Evolutionary conservation across 1,140 invertebrate species (phyloP), one percentile per base, ranked within the genome.

Genomic region (Drosophila arawakana): DNA sequence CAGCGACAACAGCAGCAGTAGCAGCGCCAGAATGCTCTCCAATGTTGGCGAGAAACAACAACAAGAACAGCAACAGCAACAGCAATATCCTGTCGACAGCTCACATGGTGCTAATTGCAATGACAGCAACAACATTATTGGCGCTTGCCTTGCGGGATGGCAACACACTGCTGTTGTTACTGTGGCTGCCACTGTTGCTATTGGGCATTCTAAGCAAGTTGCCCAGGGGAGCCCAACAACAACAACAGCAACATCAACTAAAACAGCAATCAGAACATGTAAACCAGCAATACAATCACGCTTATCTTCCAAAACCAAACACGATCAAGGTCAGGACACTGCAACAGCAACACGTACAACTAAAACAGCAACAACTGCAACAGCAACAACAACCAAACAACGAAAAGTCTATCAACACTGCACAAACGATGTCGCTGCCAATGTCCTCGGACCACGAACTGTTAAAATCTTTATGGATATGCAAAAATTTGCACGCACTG

Each of bases 401-500:
- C 77, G 78, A 81, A 85, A 73, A 61, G 39, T 63, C 66, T 57
- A 58, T 60, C 71, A 72, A 63, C 75, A 81, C 71, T 65, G 71
- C 71, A 73, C 70, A 57, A 67, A 34, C 41, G 35, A 70, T 46
- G 67, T 50, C 68, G 71, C 62, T 73, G 72, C 72, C 66, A 72
- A n/a, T 77, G 49, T 49, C 49, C 35, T 43, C 9, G 66, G 68
- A 57, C 15, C 73, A 60, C 68, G 76, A 46, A 70, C 81, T 70
- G 81, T 78, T 77, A 75, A 78, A 79, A 63, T 90, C 72, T 82
- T 86, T 62, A 73, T 67, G 71, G 91, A 92, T 81, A 62, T 92
- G 70, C 90, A 92, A 76, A 89, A 82, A 72, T 80, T 92, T 81
- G 76, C 89, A 80, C 86, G 86, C 63, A 85, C 86, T 86, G 78